Evolutionary conservation across 1,140 invertebrate species (phyloP).

Genomic region (Diabrotica virgifera): DNA sequence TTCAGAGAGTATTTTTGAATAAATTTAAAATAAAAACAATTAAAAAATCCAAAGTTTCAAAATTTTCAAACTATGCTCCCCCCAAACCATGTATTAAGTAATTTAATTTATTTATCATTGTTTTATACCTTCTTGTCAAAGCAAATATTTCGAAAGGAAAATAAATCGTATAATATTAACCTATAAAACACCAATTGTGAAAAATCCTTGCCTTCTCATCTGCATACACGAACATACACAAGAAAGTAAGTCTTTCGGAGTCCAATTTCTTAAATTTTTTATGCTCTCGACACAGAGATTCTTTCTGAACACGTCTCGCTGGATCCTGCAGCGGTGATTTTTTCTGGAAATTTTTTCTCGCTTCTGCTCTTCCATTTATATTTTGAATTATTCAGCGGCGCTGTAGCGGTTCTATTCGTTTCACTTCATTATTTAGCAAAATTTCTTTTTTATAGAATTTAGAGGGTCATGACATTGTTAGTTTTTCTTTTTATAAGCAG

Average conservation of each 20-base stretch:
- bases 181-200: no score
- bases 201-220: no score
- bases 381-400: neutral
- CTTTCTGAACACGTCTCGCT: neutral
- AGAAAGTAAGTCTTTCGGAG: neutral
- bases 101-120: no score
- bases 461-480: neutral
- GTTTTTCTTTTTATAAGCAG: neutral
- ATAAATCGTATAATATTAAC: no score
- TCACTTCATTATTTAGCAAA: neutral
- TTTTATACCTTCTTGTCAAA: no score
- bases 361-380: neutral
- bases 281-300: neutral
- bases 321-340: neutral
- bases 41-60: no score
- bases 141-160: no score
- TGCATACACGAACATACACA: neutral
- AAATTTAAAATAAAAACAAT: no score
- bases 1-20: no score
- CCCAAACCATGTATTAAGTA: no score
- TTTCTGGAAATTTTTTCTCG: neutral
- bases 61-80: no score
- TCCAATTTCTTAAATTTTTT: neutral
- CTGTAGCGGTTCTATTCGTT: neutral
- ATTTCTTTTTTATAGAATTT: constrained; percentile 1